phyloP scores from a whole-genome alignment of 35 echinoderm and acorn worm species.

The Heliocidaris tuberculata region DNA sequence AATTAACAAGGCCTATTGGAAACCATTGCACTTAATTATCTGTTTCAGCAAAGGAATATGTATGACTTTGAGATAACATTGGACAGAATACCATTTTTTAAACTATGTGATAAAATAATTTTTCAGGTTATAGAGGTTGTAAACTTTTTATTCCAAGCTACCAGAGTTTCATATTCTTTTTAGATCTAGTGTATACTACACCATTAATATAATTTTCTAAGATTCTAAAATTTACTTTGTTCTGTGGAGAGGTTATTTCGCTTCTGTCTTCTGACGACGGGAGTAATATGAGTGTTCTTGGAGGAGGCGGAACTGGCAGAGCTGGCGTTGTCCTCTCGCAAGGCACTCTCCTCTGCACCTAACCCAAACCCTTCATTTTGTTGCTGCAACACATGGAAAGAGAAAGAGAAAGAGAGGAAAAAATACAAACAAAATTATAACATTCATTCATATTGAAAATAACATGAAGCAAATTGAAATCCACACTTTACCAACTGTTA shows the following conservation, averaged over 20 bases:
- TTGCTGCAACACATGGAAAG: background rate
- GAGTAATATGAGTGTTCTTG: constrained; percentile 24
- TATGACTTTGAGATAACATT: too few species aligned
- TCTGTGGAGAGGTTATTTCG: constrained; percentile 2
- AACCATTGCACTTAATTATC: too few species aligned
- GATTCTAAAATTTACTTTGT: background rate
- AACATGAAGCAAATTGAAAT: too few species aligned
- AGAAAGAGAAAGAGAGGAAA: background rate
- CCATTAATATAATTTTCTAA: background rate
- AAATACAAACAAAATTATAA: background rate
- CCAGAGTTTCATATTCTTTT: too few species aligned
- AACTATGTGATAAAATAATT: too few species aligned
- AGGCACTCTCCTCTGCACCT: constrained; percentile 6
- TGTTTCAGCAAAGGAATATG: too few species aligned
- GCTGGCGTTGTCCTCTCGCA: background rate
- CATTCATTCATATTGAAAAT: background rate
- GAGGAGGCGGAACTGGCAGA: background rate
- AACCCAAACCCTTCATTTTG: constrained; percentile 37
- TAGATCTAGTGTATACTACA: too few species aligned
- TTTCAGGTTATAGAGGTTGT: too few species aligned
- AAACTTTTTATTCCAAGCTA: too few species aligned
- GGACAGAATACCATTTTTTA: too few species aligned
- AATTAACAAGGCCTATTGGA: too few species aligned
- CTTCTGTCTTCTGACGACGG: constrained; percentile 27
- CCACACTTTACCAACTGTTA: too few species aligned